Base-by-base conservation (phyloP, 2,888 invertebrate genomes). In the Serrognathus titanus region DNA sequence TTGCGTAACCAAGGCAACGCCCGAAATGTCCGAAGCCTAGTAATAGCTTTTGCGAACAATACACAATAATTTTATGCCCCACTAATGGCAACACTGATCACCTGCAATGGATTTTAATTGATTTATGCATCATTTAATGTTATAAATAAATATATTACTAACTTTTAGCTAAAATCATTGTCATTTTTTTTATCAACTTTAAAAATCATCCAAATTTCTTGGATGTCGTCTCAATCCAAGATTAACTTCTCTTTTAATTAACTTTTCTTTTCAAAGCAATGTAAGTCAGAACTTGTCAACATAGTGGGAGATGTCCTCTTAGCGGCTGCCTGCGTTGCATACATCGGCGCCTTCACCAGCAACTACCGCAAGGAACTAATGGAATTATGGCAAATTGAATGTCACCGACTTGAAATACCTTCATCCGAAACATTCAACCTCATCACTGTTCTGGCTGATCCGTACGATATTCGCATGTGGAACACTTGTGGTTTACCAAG, bases 391-490 rank as follows among this genome's bases (percentile, higher is more conserved):
- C 81, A 89, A 8, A 62, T 71, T 0, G 81, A 85, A 58, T 92
- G 92, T 68, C 76, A 77, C 6, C 79, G 82, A 13, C 78, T 87
- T 2, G 77, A 82, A 46, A 90, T 95, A 66, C 87, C 90, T 0
- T 86, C 89, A 0, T 89, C 90, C 0, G 75, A 80, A 3, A 83
- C 82, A 16, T 90, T 88, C 71, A 84, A 87, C 79, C 81, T 89
- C 61, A 85, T 86, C 62, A 80, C 79, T 48, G 84, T 89, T 46
- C 80, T 92, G 69, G 93, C 92, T 4, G 92, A 94, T 73, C 85
- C 92, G 0, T 94, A 89, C 69, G 90, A 92, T 69, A 90, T 95
- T 63, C 87, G 94, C 12, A 85, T 86, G 51, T 97, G 96, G 96
- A 94, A 93, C 75, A 85, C 91, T 16, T 88, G 87, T 69, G 95